phyloP scores from a whole-genome alignment of 2,113 vertebrate species.

The Malurus melanocephalus region DNA sequence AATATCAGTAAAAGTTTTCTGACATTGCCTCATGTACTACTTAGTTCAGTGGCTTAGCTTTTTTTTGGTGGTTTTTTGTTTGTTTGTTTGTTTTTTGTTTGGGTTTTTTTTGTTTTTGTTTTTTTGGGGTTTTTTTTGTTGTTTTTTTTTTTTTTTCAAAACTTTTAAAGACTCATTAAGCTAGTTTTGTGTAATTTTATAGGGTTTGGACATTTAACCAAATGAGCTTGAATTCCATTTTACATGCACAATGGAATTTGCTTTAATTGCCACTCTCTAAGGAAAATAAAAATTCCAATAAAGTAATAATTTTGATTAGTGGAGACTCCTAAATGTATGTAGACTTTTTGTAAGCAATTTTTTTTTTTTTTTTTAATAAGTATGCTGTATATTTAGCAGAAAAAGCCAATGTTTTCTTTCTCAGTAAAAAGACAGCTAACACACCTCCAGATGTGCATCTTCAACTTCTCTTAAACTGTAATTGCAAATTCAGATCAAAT shows the following conservation, averaged over 20 bases:
- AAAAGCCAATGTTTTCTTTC: background rate
- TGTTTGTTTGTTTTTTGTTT: too few relatives aligned
- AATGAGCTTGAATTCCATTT: too few relatives aligned
- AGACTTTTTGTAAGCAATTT: background rate
- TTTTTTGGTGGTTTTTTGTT: background rate
- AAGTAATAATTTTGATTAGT: background rate
- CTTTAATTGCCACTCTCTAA: too few relatives aligned
- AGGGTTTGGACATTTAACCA: too few relatives aligned
- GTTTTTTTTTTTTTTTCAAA: too few relatives aligned
- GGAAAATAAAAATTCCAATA: slow-evolving; percentile 15
- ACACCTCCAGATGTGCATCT: background rate
- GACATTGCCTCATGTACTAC: background rate
- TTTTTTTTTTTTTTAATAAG: background rate
- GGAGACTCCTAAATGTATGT: background rate
- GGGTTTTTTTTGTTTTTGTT: too few relatives aligned
- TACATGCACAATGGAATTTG: too few relatives aligned
- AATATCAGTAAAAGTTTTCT: background rate
- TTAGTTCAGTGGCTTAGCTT: background rate
- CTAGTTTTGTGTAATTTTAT: too few relatives aligned
- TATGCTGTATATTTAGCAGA: background rate
- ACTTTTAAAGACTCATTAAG: too few relatives aligned
- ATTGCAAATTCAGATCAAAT: background rate
- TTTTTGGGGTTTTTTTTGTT: too few relatives aligned
- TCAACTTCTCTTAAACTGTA: background rate
- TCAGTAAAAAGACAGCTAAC: background rate